phyloP scores from a whole-genome alignment of 2,888 invertebrate species.

The Allolobophora icterica region DNA sequence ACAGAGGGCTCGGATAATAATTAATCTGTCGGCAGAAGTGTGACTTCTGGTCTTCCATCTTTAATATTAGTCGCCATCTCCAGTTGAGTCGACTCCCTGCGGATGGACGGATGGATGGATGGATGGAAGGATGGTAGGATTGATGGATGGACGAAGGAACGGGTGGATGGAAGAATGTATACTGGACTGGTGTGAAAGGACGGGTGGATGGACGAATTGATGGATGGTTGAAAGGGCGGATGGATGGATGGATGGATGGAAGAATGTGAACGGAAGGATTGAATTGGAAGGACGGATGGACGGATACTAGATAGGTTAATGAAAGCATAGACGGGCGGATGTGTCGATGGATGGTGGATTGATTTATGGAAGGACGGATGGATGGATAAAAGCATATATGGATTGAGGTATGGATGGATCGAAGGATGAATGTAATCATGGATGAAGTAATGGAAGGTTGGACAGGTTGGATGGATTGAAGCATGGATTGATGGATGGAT shows the following conservation, averaged over 20 bases:
- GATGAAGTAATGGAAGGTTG: neutral
- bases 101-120: neutral
- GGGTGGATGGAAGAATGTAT: neutral
- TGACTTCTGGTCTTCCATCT: neutral
- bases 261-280: constrained; percentile 42
- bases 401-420: neutral
- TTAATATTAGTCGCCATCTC: neutral
- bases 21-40: constrained; percentile 2
- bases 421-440: neutral
- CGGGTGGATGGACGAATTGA: constrained; percentile 38
- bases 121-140: neutral
- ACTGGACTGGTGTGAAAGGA: constrained; percentile 33
- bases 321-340: neutral
- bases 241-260: neutral
- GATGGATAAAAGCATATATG: neutral
- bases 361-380: neutral
- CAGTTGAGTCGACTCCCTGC: neutral
- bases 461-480: neutral
- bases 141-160: neutral
- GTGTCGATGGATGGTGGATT: neutral
- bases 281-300: neutral
- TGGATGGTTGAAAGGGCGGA: neutral
- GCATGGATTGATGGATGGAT: neutral
- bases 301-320: neutral
- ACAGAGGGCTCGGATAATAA: neutral